phyloP scores from a whole-genome alignment of 1,140 invertebrate genomes.

The Dreissena rostriformis region DNA sequence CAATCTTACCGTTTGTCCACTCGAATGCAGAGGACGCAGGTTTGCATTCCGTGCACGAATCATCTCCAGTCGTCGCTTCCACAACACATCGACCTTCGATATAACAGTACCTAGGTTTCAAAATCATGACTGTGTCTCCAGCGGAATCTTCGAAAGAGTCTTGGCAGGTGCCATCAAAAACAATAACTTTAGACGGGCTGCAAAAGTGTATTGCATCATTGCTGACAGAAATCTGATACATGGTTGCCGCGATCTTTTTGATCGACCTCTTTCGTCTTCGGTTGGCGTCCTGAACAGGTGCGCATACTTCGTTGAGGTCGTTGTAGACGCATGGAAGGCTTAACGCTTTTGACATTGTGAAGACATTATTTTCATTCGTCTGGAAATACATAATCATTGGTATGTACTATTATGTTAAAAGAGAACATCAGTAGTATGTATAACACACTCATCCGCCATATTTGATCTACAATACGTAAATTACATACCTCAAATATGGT shows the following conservation, averaged over 20 bases:
- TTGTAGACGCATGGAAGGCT: neutral
- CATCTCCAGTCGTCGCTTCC: too few species aligned
- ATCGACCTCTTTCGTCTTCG: too few species aligned
- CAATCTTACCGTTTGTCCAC: too few species aligned
- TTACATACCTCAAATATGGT: neutral
- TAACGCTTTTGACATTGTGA: too few species aligned
- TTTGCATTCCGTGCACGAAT: too few species aligned
- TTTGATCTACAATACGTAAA: neutral
- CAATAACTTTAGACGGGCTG: neutral
- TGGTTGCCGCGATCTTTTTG: neutral
- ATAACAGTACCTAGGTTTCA: neutral
- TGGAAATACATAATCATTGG: too few species aligned
- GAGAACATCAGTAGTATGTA: too few species aligned
- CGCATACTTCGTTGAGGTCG: conserved; percentile 18
- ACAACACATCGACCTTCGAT: too few species aligned
- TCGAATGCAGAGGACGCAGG: too few species aligned
- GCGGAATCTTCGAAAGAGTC: neutral
- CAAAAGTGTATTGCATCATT: conserved; percentile 22
- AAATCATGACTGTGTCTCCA: conserved; percentile 1
- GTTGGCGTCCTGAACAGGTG: neutral
- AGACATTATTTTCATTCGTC: too few species aligned
- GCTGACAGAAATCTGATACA: conserved; percentile 16
- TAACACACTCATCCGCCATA: neutral
- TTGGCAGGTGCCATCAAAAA: conserved; percentile 24
- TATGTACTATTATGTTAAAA: too few species aligned